These are phyloP conservation scores for Spicauda simplicius DNA, from an alignment of 2,888 invertebrate species.

Conservation along the genomic window DNA sequence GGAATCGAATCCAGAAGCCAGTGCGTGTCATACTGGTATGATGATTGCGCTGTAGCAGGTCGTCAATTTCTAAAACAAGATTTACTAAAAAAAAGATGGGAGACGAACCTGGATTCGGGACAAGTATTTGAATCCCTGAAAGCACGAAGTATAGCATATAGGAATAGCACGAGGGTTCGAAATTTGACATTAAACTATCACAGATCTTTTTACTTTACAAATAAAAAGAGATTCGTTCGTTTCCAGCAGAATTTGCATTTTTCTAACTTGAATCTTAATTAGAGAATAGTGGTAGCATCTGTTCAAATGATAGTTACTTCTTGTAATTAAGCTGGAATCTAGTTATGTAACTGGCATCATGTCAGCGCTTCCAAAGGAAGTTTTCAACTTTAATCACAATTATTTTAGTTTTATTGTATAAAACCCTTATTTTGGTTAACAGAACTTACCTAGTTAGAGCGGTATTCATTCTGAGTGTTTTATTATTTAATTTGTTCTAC, in stretches of 20 bases:
- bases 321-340: slow-evolving; percentile 1
- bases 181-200: too few relatives aligned
- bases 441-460: background rate
- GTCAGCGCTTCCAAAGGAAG: slow-evolving; percentile 1
- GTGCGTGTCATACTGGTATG: too few relatives aligned
- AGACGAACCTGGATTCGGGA: too few relatives aligned
- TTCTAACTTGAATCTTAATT: background rate
- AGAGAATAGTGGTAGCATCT: slow-evolving; percentile 4
- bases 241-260: background rate
- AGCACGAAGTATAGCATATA: too few relatives aligned
- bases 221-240: background rate
- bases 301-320: background rate
- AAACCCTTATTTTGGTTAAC: background rate
- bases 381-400: slow-evolving; percentile 2
- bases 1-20: too few relatives aligned
- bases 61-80: too few relatives aligned
- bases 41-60: too few relatives aligned
- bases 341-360: background rate
- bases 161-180: too few relatives aligned
- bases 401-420: background rate
- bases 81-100: too few relatives aligned
- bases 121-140: too few relatives aligned
- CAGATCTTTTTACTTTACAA: background rate
- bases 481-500: too few relatives aligned
- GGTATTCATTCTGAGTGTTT: background rate